Base-by-base conservation (phyloP, 1,140 invertebrate species). In the Subanguina moxae region DNA sequence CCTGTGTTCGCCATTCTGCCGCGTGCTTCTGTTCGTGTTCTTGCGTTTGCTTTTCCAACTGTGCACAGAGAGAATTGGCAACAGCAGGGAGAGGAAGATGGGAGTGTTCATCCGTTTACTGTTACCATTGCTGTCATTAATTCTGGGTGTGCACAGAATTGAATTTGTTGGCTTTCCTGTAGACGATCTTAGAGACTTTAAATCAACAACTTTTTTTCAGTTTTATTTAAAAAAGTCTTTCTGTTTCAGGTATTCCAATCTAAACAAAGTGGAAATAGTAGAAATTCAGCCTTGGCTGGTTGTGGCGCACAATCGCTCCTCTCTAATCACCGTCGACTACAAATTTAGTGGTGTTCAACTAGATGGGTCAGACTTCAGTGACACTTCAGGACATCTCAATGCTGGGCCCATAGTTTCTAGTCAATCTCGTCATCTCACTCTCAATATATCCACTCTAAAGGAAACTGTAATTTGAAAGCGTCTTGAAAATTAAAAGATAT, bases 11-110 rank as follows among this genome's bases (percentile, higher is more conserved):
- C 1, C 27, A 43, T 61, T 21, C 8, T 30, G 38, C 28, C 58
- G 1, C 19, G 58, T 7, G n/a, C 58, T 13, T 61, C 58, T 30
- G 19, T 61, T 30, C 58, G 58, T 5, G 19, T 61, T 8, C 58
- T 61, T 43, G 58, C 58, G 13, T 30, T 61, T 30, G 58, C 58
- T 30, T 61, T 61, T 61, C 58, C 58, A 30, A 61, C 58, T 19
- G 28, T 61, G 1, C 28, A 43, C 13, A 23, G 52, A 13, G 32
- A 38, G 32, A 38, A 38, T 38, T 38, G 32, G 32, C 32, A 38
- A 38, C 32, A 38, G 32, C 3, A 11, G 11, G 32, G 11, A 5
- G 32, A 38, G 32, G n/a, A 52, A 25, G 48, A 52, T 5, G 17
- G 48, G 3, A 21, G n/a, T 21, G 8, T 21, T 21, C 58, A 21